phyloP scores from a whole-genome alignment of 2,113 vertebrate genomes.

The Erythrocercus mccallii region DNA sequence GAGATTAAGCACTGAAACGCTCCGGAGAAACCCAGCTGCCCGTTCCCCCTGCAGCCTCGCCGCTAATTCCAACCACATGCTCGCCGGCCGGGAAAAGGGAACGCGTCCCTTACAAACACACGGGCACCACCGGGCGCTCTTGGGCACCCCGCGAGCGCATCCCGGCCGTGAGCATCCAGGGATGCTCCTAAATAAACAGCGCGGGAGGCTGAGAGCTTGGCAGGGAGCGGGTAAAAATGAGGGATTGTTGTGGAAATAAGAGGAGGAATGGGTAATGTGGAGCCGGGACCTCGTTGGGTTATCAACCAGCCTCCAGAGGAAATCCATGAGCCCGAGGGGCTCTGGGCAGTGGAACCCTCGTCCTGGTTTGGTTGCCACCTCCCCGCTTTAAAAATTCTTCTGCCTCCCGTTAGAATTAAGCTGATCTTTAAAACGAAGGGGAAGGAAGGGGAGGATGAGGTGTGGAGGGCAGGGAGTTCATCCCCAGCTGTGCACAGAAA shows the following conservation, averaged over 20 bases:
- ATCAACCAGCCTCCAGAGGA: background rate
- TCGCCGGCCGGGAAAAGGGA: background rate
- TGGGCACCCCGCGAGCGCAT: fast-evolving
- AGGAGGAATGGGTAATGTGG: background rate
- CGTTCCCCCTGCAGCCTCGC: slow-evolving; percentile 34
- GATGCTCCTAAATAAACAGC: background rate
- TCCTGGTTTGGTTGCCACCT: background rate
- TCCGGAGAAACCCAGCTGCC: slow-evolving; percentile 34
- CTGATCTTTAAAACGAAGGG: background rate
- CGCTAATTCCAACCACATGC: slow-evolving; percentile 39
- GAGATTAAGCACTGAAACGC: slow-evolving; percentile 38
- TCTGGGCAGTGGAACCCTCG: background rate
- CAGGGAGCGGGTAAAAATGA: background rate
- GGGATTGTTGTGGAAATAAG: background rate
- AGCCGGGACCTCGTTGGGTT: background rate
- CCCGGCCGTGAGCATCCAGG: fast-evolving
- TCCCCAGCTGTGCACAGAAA: fast-evolving
- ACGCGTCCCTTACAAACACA: background rate
- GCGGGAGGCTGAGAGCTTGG: fast-evolving
- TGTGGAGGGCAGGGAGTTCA: fast-evolving
- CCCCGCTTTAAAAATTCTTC: background rate
- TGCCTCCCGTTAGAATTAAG: background rate
- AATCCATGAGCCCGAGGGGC: fast-evolving
- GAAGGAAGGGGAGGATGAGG: background rate
- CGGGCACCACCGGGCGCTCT: background rate